Evolutionary conservation across 1,140 invertebrate genomes (phyloP), one percentile per base, ranked within the genome.

Genomic region (Drosophila repletoides): DNA sequence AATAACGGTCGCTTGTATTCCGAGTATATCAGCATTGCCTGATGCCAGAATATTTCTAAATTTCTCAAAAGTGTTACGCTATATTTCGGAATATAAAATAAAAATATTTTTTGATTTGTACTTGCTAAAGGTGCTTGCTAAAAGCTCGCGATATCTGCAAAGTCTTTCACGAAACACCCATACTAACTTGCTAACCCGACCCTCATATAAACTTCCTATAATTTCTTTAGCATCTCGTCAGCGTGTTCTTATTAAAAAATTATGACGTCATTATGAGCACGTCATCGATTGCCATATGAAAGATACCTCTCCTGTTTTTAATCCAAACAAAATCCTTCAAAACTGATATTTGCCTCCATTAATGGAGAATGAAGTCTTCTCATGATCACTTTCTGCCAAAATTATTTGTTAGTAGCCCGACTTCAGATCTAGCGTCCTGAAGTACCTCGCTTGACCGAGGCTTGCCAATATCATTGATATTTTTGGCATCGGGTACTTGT

Each of bases 101-200:
- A 34, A 34, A 12, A 12, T 1, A n/a, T 14, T 34, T n/a, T 34
- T 34, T 34, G 33, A 34, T 12, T 12, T 4, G n/a, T 34, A 34
- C 33, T 10, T 10, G 7, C n/a, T 34, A 12, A 10, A 36, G 33
- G 9, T 36, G 12, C 5, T 12, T 4, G 33, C 5, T n/a, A 34
- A 7, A 4, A 15, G 14, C 14, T 46, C 1, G 26, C 24, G n/a
- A 29, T 46, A 2, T 12, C 21, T 0, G 43, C 43, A 19, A 46
- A 46, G 9, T 31, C 26, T 4, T 46, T 46, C 9, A 46, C 21
- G 21, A 46, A 29, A 15, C 43, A 46, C 2, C 43, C 2, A 15
- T 46, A 46, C 17, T 46, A 19, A 26, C 43, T 31, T 4, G 43
- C 43, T 29, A 31, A 31, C 2, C 43, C 43, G 6, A 38, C 41